Base-by-base conservation (phyloP, 2,888 invertebrate species). In the Globia sparganii region DNA sequence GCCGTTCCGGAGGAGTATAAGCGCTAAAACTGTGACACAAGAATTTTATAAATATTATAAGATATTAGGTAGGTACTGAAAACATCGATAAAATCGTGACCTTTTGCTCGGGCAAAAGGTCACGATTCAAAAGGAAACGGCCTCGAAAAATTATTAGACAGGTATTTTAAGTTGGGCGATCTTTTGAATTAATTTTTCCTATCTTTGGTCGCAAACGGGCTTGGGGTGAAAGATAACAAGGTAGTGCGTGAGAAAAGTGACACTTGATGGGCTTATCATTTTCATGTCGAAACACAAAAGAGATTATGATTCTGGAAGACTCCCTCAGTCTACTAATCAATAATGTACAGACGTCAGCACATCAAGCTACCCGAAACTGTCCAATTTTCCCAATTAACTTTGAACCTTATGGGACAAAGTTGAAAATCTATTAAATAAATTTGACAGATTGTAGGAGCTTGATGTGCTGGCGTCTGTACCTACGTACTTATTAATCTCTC, bases 171-270 rank as follows among this genome's bases (percentile, higher is more conserved):
- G 49, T 40, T 49, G 1, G 31, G 28, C 18, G 5, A 58, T 76
- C 18, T 61, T 74, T 40, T 76, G 13, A 37, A 28, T 61, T 40
- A 43, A 43, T 43, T 25, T 66, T 6, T 46, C 25, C 46, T 46
- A 61, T 76, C 46, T 74, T 75, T 75, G 75, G 59, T 74, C 76
- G 18, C 18, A 13, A 76, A 46, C 2, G 25, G 13, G 40, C 21
- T 15, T 58, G n/a, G 25, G n/a, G 9, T 61, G 40, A 31, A 76
- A 75, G 37, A 61, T 75, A 40, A 73, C 25, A 34, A 9, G 21
- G 8, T 25, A 43, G 25, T 64, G 9, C 43, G 31, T 73, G 56
- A 43, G 46, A 75, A 74, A 37, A 28, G 1, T 8, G 18, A 28
- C 59, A 61, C 46, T 28, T 37, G 37, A 28, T 11, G 4, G 4